Evolutionary conservation across 2,113 vertebrate species (phyloP).

Genomic region (Urocynchramus pylzowi): DNA sequence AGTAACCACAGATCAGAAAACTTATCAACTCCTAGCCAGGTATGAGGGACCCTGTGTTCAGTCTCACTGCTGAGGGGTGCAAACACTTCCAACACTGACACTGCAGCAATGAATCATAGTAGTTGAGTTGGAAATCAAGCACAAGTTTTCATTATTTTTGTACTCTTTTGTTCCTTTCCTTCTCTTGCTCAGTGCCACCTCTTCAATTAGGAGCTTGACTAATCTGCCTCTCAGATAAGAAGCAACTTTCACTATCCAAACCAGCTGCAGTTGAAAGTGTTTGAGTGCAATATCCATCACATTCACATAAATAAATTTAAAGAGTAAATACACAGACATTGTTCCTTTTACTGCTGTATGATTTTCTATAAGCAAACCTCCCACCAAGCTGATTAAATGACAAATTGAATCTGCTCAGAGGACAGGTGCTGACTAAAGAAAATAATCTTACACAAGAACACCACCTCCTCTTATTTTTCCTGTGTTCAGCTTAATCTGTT

Average conservation of each 20-base stretch:
- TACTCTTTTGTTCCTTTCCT: not conserved
- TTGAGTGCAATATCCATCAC: not conserved
- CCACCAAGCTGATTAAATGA: not conserved
- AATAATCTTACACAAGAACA: not conserved
- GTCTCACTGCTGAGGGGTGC: not conserved
- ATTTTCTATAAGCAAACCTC: not conserved
- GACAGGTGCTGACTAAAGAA: not conserved
- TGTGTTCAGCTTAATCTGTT: not conserved
- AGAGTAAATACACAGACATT: not conserved
- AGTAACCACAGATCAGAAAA: not conserved
- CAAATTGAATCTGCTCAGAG: not conserved
- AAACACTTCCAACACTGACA: not conserved
- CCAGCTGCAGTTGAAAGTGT: not conserved
- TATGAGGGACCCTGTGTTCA: not conserved
- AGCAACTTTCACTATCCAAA: not conserved
- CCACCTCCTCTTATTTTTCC: not conserved
- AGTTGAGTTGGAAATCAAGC: not conserved
- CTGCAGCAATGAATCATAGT: not conserved
- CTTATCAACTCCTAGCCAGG: rapidly evolving
- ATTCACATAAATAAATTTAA: not conserved
- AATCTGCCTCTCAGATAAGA: not conserved
- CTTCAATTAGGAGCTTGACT: not conserved
- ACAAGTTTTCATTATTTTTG: not conserved
- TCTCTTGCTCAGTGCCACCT: not conserved
- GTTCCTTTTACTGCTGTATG: not conserved